These are phyloP conservation scores for Hippocampus zosterae DNA, from an alignment of 2,113 vertebrate genomes.

Conservation along the genomic window DNA sequence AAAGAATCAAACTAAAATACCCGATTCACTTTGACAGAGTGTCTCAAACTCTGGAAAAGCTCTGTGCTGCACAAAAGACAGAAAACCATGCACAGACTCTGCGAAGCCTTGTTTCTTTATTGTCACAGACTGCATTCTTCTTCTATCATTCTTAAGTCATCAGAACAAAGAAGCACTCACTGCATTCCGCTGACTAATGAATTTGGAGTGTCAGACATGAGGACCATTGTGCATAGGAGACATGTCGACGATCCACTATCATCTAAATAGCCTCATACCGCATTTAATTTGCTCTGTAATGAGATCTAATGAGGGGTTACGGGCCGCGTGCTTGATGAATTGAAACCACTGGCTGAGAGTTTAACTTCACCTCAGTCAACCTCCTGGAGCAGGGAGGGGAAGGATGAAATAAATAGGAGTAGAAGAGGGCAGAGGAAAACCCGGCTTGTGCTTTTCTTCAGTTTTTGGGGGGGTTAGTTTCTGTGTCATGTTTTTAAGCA, in stretches of 20 bases:
- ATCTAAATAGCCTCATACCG: conserved; percentile 43
- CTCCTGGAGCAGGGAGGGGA: conserved; percentile 28
- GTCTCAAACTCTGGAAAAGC: background rate
- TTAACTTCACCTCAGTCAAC: conserved; percentile 44
- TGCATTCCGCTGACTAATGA: background rate
- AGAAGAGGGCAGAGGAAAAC: conserved; percentile 18
- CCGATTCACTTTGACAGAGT: background rate
- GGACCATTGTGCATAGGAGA: conserved; percentile 20
- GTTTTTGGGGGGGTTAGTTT: conserved; percentile 5
- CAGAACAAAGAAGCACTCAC: background rate
- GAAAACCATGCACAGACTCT: background rate
- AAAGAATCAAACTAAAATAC: background rate
- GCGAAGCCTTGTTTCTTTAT: background rate
- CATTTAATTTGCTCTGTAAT: conserved; percentile 65
- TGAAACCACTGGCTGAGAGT: conserved; percentile 46
- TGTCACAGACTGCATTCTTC: background rate
- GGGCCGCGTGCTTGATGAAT: conserved; percentile 56
- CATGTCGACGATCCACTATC: conserved; percentile 33
- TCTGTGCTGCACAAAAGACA: background rate
- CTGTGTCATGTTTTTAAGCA: conserved; percentile 66
- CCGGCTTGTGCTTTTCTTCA: conserved; percentile 13
- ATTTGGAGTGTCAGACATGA: conserved; percentile 23
- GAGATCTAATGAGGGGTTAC: conserved; percentile 66
- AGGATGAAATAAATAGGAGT: conserved; percentile 13
- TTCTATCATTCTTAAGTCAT: background rate